Base-by-base conservation (phyloP, 2,888 invertebrate genomes). In the Aleiodes leptofemur region DNA sequence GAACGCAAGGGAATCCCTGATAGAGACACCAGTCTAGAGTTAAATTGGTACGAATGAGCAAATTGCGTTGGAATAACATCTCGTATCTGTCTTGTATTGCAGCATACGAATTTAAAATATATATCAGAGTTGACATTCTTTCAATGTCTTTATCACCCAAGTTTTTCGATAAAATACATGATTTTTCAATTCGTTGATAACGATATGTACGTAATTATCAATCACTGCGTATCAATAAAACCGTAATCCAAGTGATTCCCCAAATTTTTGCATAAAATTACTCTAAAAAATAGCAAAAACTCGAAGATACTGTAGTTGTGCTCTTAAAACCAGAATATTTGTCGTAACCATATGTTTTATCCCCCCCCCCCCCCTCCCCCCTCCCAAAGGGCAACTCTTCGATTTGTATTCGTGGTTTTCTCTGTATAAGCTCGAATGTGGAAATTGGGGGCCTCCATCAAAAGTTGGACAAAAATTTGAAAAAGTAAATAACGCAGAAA, bases 11-110 rank as follows among this genome's bases (percentile, higher is more conserved):
- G n/a, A n/a, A n/a, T n/a, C n/a, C n/a, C n/a, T n/a, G n/a, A n/a
- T n/a, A n/a, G n/a, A n/a, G n/a, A n/a, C n/a, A n/a, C n/a, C n/a
- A n/a, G n/a, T n/a, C n/a, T n/a, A n/a, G n/a, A n/a, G n/a, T 61
- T 38, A 38, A 16, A n/a, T 13, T 38, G 38, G 61, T 16, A 7
- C 34, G 7, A 61, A 82, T 81, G 74, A 77, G 80, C 83, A 82
- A 85, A 84, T 85, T 82, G 86, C 84, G 80, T 80, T 51, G 82
- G 82, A 77, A 73, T 64, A 61, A 23, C 79, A 75, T 77, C 82
- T 84, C 86, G 84, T 85, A 85, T 86, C 83, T 84, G 84, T 81
- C 83, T 82, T 77, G 80, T 78, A 34, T 59, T 70, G 75, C 81
- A 80, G 81, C 84, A 84, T 86, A 85, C 85, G 85, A 78, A 79